Conservation (phyloP, 35 echinoderm and acorn worm species). For the Lytechinus pictus region DNA sequence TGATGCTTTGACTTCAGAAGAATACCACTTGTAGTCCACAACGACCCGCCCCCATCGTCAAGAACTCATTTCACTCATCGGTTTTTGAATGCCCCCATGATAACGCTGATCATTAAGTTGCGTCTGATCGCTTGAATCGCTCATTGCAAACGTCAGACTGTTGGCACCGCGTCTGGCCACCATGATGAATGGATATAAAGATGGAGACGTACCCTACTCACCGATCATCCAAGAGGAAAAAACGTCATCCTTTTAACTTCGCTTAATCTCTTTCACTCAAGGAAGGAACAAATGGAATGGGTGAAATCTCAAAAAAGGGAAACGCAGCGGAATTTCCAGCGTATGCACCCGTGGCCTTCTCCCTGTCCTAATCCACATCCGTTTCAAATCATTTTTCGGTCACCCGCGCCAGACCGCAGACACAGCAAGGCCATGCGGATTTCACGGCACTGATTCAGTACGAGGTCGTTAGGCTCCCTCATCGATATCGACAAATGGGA, state of each 20-base stretch:
- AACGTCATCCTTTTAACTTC: neutral
- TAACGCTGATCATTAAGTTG: constrained; percentile 2
- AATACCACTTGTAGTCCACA: neutral
- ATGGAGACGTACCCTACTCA: neutral
- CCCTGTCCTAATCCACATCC: neutral
- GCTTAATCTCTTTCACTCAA: neutral
- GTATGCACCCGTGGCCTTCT: neutral
- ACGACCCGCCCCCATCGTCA: neutral
- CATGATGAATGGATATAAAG: constrained; percentile 36
- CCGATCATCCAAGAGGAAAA: neutral
- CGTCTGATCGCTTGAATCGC: constrained; percentile 1
- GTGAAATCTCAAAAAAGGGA: neutral
- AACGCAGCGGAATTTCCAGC: neutral
- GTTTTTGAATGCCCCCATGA: neutral
- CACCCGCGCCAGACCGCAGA: neutral
- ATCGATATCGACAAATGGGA: neutral
- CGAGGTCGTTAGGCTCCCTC: neutral
- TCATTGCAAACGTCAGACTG: neutral
- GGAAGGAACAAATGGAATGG: neutral
- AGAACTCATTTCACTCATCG: neutral
- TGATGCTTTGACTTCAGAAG: neutral
- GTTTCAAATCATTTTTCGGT: neutral
- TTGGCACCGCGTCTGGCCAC: constrained; percentile 15
- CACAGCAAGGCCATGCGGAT: neutral
- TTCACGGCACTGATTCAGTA: neutral